A percentile compares a stretch with the other conserved stretches of the same genome.
Evolutionary conservation across 2,113 vertebrate genomes (phyloP).

Genomic region (Vulpes vulpes): DNA sequence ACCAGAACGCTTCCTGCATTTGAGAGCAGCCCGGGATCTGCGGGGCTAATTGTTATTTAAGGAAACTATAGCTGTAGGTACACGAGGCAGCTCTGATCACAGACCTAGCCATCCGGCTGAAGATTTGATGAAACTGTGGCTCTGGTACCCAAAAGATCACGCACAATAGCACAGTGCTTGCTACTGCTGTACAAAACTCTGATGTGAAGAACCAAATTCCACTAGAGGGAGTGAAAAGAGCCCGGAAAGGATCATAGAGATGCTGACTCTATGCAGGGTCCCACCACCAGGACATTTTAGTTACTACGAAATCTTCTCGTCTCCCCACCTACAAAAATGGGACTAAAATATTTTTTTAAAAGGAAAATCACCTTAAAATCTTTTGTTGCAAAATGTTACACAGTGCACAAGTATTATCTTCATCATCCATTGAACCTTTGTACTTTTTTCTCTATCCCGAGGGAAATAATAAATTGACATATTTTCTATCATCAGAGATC

Average conservation of each 20-base stretch:
- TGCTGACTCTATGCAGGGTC: conserved; percentile 65
- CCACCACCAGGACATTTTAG: conserved; percentile 68
- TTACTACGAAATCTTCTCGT: conserved; percentile 70
- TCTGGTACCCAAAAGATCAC: conserved; percentile 55
- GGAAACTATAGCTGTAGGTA: conserved; percentile 51
- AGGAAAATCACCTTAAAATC: conserved; percentile 84
- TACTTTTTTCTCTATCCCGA: conserved; percentile 73
- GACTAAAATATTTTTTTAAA: conserved; percentile 79
- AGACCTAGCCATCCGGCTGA: conserved; percentile 62
- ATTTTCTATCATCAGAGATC: conserved; percentile 78
- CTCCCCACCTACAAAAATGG: conserved; percentile 79
- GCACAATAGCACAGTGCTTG: conserved; percentile 68
- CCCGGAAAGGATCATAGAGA: conserved; percentile 60
- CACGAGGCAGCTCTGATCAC: conserved; percentile 58
- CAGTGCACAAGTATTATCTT: conserved; percentile 81
- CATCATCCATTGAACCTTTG: conserved; percentile 75
- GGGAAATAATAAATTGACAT: conserved; percentile 80
- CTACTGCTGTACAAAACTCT: conserved; percentile 36
- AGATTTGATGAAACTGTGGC: conserved; percentile 65
- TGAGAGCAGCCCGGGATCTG: conserved; percentile 49
- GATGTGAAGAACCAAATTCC: conserved; percentile 76
- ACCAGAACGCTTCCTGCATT: conserved; percentile 44
- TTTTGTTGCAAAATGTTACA: conserved; percentile 81
- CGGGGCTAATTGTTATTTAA: conserved; percentile 60
- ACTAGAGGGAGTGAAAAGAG: conserved; percentile 81